Evolutionary conservation across 2,888 invertebrate genomes (phyloP).

Genomic region (Heterodera filipjevi): DNA sequence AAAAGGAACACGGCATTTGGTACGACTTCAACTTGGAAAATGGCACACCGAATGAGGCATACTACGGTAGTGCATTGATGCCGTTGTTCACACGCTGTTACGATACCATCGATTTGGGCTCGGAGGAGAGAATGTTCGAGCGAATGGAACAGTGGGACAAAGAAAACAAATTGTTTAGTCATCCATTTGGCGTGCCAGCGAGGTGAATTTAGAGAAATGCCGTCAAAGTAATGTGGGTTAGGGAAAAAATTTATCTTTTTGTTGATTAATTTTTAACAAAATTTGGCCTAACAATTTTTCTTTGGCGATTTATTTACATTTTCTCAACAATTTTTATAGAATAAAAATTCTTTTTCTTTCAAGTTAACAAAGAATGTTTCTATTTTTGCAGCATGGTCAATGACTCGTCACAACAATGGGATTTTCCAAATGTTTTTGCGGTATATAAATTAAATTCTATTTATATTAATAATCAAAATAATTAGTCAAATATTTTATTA

Average conservation of each 20-base stretch:
- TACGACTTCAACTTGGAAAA: constrained; percentile 1
- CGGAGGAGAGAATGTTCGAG: too few relatives aligned
- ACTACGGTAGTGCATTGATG: constrained; percentile 69
- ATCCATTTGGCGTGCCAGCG: constrained; percentile 51
- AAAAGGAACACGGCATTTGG: neutral
- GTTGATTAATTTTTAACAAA: too few relatives aligned
- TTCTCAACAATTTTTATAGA: too few relatives aligned
- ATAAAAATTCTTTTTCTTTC: too few relatives aligned
- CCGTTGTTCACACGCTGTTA: constrained; percentile 75
- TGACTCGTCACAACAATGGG: constrained; percentile 27
- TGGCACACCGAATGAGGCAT: constrained; percentile 16
- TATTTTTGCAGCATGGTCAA: neutral
- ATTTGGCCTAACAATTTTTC: too few relatives aligned
- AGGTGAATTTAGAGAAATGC: constrained; percentile 26
- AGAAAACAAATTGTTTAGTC: neutral
- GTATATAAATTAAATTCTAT: neutral
- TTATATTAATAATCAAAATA: too few relatives aligned
- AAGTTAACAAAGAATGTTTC: too few relatives aligned
- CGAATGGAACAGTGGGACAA: neutral
- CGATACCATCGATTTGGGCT: too few relatives aligned
- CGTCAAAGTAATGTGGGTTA: too few relatives aligned
- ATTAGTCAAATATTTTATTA: too few relatives aligned
- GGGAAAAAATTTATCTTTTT: too few relatives aligned
- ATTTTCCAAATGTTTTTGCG: constrained; percentile 50
- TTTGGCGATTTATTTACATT: too few relatives aligned